Conservation (phyloP, 2,888 invertebrate species). For the Andrena praecox region DNA sequence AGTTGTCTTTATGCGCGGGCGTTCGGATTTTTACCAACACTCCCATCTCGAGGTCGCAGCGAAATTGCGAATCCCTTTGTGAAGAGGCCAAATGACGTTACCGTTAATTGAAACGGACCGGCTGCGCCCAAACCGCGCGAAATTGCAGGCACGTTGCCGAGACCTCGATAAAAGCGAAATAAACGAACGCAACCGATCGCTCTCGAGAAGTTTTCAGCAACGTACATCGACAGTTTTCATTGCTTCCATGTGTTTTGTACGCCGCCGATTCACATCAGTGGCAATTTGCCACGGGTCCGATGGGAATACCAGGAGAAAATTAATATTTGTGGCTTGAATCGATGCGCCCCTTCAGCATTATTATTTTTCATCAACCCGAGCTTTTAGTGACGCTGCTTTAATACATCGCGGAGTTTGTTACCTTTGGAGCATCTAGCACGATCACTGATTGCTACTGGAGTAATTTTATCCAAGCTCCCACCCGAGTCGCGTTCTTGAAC, state of each 20-base stretch:
- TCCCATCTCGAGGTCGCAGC: conserved; percentile 54
- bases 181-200: conserved; percentile 51
- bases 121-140: conserved; percentile 76
- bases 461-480: conserved; percentile 11
- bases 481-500: background rate
- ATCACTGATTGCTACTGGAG: conserved; percentile 21
- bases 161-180: conserved; percentile 63
- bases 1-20: conserved; percentile 6
- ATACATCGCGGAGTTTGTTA: no score
- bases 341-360: no score
- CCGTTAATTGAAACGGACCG: conserved; percentile 76
- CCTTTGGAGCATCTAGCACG: background rate
- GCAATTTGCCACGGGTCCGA: no score
- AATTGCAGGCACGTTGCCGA: conserved; percentile 60
- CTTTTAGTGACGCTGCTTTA: no score
- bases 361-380: no score
- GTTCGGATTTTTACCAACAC: conserved; percentile 57
- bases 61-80: conserved; percentile 75
- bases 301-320: no score
- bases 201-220: conserved; percentile 11
- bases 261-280: no score
- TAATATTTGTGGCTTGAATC: no score
- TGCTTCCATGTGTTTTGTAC: background rate
- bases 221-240: background rate
- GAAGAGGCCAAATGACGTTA: conserved; percentile 74